These are phyloP conservation scores for Listronotus oregonensis DNA, from an alignment of 1,140 invertebrate species.

Conservation along the genomic window DNA sequence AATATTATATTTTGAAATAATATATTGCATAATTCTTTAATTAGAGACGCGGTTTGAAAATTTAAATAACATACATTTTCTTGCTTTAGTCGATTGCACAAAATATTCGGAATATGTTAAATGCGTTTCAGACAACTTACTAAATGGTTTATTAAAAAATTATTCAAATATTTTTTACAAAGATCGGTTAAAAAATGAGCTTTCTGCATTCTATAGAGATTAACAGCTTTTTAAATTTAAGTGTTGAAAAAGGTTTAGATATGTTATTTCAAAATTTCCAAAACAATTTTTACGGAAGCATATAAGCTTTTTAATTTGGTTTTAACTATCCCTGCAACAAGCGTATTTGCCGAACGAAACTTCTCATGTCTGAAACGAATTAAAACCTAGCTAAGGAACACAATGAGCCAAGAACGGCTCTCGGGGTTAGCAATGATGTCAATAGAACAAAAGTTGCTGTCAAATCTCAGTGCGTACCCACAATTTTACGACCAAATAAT, in stretches of 20 bases:
- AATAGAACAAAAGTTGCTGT: too few relatives aligned
- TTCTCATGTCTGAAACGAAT: background rate
- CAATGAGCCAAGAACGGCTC: too few relatives aligned
- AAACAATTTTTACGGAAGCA: background rate
- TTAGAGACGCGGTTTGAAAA: background rate
- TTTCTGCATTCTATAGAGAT: background rate
- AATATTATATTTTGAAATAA: background rate
- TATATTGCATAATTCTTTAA: background rate
- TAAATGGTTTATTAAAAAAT: background rate
- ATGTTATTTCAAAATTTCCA: background rate
- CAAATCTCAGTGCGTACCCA: too few relatives aligned
- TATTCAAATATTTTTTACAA: conserved; percentile 8
- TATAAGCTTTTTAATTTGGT: background rate
- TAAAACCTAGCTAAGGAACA: too few relatives aligned
- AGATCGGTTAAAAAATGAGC: too few relatives aligned
- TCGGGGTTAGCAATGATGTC: too few relatives aligned
- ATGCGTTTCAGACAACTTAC: background rate
- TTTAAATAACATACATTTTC: background rate
- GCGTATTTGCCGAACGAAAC: background rate
- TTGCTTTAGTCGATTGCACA: background rate
- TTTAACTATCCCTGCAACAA: background rate
- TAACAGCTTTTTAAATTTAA: background rate
- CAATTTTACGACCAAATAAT: too few relatives aligned
- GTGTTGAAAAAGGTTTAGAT: background rate
- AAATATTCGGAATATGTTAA: background rate